Conservation (phyloP, 64 coral and sea anemone genomes). For the Cladopsammia gracilis region DNA sequence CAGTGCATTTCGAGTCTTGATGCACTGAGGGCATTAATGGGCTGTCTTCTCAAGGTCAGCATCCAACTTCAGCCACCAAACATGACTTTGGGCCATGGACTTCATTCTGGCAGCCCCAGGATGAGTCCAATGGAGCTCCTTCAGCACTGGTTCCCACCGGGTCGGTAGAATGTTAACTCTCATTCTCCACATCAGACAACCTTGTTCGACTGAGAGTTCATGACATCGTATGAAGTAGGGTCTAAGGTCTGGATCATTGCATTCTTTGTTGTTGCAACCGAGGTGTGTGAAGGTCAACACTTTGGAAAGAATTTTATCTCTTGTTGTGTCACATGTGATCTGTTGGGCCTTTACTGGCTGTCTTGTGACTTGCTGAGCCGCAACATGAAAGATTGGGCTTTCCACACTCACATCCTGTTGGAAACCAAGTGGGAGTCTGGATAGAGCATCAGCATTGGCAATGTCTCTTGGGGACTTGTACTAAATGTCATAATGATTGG, state of each 20-base stretch:
- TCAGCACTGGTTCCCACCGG: neutral
- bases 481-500: conserved; percentile 3
- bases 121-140: neutral
- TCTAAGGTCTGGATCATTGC: neutral
- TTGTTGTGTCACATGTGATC: conserved; percentile 18
- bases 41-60: neutral
- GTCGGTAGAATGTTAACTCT: neutral
- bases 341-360: conserved; percentile 36
- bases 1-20: neutral
- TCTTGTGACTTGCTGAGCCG: conserved; percentile 2
- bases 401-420: conserved; percentile 2
- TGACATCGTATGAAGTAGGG: neutral
- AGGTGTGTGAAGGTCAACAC: conserved; percentile 2
- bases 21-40: neutral
- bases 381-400: neutral
- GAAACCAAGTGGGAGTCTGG: neutral
- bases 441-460: neutral
- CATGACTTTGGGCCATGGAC: neutral
- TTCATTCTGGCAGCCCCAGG: neutral
- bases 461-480: neutral
- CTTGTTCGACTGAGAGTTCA: conserved; percentile 15
- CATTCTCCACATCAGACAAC: too few species aligned
- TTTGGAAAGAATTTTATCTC: conserved; percentile 14
- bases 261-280: neutral
- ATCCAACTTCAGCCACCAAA: conserved; percentile 29